phyloP scores from a whole-genome alignment of 1,140 invertebrate species.

The Cryptotermes secundus region DNA sequence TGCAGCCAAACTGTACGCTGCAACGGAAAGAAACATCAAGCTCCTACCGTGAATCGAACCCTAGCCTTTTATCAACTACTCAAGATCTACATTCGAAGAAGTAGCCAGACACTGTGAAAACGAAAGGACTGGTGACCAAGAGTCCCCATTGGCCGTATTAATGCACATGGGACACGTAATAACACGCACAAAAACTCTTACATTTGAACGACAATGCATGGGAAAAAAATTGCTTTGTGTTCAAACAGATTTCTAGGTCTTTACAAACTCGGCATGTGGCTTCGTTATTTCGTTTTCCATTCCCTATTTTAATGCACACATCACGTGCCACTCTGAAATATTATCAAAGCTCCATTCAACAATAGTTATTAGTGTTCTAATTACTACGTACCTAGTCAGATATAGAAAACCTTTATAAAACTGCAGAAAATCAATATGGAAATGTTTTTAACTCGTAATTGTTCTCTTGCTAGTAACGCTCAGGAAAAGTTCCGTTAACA shows the following conservation, averaged over 20 bases:
- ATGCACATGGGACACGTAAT: neutral
- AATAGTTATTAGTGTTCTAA: conserved; percentile 15
- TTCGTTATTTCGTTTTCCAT: neutral
- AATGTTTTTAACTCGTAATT: neutral
- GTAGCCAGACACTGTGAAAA: too few relatives aligned
- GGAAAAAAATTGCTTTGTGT: neutral
- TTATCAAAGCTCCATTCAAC: neutral
- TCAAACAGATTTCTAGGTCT: neutral
- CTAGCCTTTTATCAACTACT: too few relatives aligned
- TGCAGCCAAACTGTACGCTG: too few relatives aligned
- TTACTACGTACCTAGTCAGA: neutral
- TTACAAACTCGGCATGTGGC: neutral
- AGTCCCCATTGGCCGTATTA: neutral
- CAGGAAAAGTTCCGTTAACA: conserved; percentile 2
- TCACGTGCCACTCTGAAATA: neutral
- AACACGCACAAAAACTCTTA: neutral
- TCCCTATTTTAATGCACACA: conserved; percentile 6
- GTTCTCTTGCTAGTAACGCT: neutral
- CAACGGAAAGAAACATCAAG: too few relatives aligned
- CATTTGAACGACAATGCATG: neutral
- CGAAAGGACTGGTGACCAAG: too few relatives aligned
- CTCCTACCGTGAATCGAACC: too few relatives aligned
- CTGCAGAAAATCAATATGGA: conserved; percentile 8
- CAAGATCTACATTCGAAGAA: too few relatives aligned
- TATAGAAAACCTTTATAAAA: conserved; percentile 15